Evolutionary conservation across 2,797 vertebrate genomes (phyloP).

Genomic region (Pterois miles): DNA sequence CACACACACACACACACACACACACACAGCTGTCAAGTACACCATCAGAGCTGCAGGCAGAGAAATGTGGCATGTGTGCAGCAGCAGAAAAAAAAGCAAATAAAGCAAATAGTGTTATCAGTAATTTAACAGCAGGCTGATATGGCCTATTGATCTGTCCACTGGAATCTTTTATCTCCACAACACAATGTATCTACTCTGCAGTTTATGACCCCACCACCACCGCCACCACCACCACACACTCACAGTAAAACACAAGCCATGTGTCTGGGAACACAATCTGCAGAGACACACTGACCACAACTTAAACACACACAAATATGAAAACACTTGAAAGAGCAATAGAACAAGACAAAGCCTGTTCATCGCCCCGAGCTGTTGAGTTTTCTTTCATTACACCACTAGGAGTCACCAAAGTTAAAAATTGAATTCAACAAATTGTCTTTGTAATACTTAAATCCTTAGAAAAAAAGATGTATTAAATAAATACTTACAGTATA

Average conservation of each 20-base stretch:
- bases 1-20: slow-evolving; percentile 19
- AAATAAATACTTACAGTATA: neutral
- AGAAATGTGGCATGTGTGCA: slow-evolving; percentile 62
- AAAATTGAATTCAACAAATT: neutral
- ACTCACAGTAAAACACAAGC: slow-evolving; percentile 54
- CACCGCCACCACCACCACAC: neutral
- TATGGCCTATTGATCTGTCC: slow-evolving; percentile 81
- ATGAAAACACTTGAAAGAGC: neutral
- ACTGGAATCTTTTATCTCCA: slow-evolving; percentile 79
- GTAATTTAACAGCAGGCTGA: slow-evolving; percentile 82
- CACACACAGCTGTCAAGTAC: slow-evolving; percentile 36
- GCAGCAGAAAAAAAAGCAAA: slow-evolving; percentile 72
- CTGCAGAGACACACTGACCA: slow-evolving; percentile 19
- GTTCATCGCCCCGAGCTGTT: neutral
- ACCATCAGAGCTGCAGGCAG: slow-evolving; percentile 66
- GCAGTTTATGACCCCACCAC: slow-evolving; percentile 66
- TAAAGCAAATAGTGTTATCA: slow-evolving; percentile 83
- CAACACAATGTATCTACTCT: slow-evolving; percentile 79
- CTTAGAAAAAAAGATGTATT: neutral
- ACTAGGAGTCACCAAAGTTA: neutral
- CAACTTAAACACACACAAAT: slow-evolving; percentile 12
- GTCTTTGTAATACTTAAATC: neutral
- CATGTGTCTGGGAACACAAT: slow-evolving; percentile 21
- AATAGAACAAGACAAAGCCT: neutral
- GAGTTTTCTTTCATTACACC: neutral